Evolutionary conservation across 2,113 vertebrate species (phyloP).

Genomic region (Colossoma macropomum): DNA sequence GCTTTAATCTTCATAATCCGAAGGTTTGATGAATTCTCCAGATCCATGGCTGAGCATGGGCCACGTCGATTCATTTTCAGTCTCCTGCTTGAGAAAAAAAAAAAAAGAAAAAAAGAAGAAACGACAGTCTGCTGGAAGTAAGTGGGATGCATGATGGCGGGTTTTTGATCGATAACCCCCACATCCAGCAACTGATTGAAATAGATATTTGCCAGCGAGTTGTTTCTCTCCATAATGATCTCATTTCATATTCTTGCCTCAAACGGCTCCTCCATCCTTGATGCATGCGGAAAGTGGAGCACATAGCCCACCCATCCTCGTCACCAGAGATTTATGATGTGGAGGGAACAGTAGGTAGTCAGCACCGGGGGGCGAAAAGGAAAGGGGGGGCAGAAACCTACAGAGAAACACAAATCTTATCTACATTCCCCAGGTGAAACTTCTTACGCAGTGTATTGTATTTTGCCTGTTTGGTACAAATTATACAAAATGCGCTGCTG

Average conservation of each 20-base stretch:
- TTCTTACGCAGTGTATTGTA: not conserved
- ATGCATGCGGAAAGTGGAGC: not conserved
- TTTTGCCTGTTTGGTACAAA: slow-evolving; percentile 19
- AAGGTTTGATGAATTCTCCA: slow-evolving; percentile 27
- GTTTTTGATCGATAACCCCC: slow-evolving; percentile 42
- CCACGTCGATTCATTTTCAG: slow-evolving; percentile 7
- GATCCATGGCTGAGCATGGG: slow-evolving; percentile 1
- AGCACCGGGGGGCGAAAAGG: slow-evolving; percentile 13
- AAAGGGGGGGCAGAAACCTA: slow-evolving; percentile 11
- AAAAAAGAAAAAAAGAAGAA: not conserved
- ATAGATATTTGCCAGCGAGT: slow-evolving; percentile 42
- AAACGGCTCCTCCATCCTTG: slow-evolving; percentile 17
- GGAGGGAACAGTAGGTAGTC: slow-evolving; percentile 33
- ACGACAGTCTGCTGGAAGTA: slow-evolving; percentile 15
- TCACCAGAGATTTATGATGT: slow-evolving; percentile 32
- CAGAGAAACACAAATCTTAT: not conserved
- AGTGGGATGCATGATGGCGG: not conserved
- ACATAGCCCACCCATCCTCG: slow-evolving; percentile 20
- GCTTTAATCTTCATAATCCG: slow-evolving; percentile 51
- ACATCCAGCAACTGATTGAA: slow-evolving; percentile 31
- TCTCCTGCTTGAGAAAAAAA: not conserved
- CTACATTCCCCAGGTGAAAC: slow-evolving; percentile 16
- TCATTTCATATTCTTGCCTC: slow-evolving; percentile 35
- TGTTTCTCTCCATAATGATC: slow-evolving; percentile 40
- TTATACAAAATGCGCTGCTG: not conserved